Base-by-base conservation (phyloP, 2,113 vertebrate genomes). In the Eulemur rufifrons region DNA sequence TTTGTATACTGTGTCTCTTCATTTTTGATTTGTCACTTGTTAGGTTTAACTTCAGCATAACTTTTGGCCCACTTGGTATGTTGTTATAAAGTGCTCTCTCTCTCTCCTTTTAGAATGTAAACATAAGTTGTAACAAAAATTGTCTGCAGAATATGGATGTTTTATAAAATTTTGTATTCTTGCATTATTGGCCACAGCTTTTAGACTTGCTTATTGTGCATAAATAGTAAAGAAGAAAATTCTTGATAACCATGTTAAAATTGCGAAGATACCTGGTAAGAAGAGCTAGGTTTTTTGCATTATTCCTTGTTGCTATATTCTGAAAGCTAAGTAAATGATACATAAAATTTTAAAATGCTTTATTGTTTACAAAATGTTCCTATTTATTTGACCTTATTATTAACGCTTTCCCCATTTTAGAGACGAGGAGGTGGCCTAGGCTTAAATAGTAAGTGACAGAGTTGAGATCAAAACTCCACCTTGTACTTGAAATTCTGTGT, bases 21-120 rank as follows among this genome's bases (percentile, higher is more conserved):
- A 59, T 61, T 91, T 92, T 91, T 88, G 92, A 95, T 73, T 98
- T 98, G 95, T 97, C 89, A 69, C 85, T 95, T 90, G n/a, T 83
- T 84, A 92, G 80, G 66, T 94, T 96, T 98, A 96, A 89, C 82
- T 92, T 96, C 81, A 96, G 52, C 83, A 34, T 86, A 92, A 92
- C 84, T 97, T 80, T 69, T 83, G 86, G 73, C 50, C 83, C 39
- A 63, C 29, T 25, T 61, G 63, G 82, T 96, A 64, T 77, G 56
- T 82, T 96, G 76, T 97, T 95, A 85, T 63, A 56, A 97, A 96
- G 10, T 42, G 50, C 59, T 90, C 10, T 34, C 21, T 96, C 85
- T 32, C 17, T 17, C 37, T 42, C 2, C 25, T 47, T 96, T 96
- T 93, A 94, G 80, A 95, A 84, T 85, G 12, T 97, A 94, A 78